These are phyloP conservation scores for Tapirus terrestris DNA, from an alignment of 2,113 vertebrate genomes.

Conservation along the genomic window DNA sequence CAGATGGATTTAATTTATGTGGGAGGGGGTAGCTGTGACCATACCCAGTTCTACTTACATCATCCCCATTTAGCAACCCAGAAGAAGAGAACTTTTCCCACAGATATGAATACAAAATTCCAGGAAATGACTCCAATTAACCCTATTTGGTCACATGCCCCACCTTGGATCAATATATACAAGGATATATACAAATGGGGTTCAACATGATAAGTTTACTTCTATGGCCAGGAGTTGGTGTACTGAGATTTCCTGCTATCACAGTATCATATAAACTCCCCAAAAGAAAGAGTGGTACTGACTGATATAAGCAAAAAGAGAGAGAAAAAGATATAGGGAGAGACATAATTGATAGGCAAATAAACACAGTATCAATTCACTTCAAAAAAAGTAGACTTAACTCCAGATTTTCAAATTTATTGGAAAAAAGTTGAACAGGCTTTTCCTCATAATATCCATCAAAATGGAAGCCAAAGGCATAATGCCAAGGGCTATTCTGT, in stretches of 20 bases:
- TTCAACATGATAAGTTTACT: not conserved
- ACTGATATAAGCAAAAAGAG: not conserved
- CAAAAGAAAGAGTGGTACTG: not conserved
- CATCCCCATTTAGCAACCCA: not conserved
- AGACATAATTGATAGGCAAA: not conserved
- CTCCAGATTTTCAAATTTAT: conserved; percentile 43
- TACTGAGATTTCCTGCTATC: not conserved
- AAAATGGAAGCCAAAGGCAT: conserved; percentile 52
- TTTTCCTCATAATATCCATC: conserved; percentile 7
- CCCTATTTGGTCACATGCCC: not conserved
- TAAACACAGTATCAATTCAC: not conserved
- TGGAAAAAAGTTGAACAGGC: conserved; percentile 3
- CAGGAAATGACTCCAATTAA: not conserved
- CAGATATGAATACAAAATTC: not conserved
- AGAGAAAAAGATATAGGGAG: not conserved
- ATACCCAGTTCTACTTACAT: not conserved
- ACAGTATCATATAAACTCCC: not conserved
- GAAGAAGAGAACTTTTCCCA: not conserved
- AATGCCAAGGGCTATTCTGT: not conserved
- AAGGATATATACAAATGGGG: not conserved
- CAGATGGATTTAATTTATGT: not conserved
- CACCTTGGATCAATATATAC: not conserved
- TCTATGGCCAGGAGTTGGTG: not conserved
- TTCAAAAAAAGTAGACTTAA: not conserved
- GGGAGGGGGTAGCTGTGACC: not conserved